phyloP scores from a whole-genome alignment of 2,888 invertebrate species.

The Erannis defoliaria region DNA sequence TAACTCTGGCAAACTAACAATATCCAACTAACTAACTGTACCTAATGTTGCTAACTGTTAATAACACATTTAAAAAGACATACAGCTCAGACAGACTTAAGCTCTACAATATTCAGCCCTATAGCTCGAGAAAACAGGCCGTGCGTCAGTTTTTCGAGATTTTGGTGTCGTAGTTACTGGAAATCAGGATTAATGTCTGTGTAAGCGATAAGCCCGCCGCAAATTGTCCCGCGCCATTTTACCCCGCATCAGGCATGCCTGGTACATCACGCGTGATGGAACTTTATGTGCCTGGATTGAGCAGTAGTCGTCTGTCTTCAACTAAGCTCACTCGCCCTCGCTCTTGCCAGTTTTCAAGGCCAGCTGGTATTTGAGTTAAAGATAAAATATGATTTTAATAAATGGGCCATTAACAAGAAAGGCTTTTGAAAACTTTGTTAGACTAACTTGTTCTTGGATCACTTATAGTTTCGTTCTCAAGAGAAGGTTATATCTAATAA shows the following conservation, averaged over 20 bases:
- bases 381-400: constrained; percentile 15
- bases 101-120: not conserved
- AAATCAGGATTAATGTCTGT: constrained; percentile 41
- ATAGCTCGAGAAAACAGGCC: constrained; percentile 3
- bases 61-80: too few species aligned
- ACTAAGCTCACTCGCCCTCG: constrained; percentile 21
- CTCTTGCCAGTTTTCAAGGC: constrained; percentile 23
- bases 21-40: too few species aligned
- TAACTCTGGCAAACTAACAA: too few species aligned
- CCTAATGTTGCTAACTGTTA: too few species aligned
- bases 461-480: too few species aligned
- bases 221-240: constrained; percentile 36
- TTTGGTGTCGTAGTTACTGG: constrained; percentile 31
- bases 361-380: not conserved
- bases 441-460: too few species aligned
- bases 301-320: constrained; percentile 23
- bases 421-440: not conserved
- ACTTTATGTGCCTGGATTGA: constrained; percentile 38
- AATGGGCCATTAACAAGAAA: constrained; percentile 1
- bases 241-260: constrained; percentile 30
- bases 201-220: constrained; percentile 37
- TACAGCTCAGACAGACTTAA: too few species aligned
- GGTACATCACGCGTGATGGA: constrained; percentile 37
- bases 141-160: constrained; percentile 23
- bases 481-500: too few species aligned